Evolutionary conservation across 2,797 vertebrate genomes (phyloP), one percentile per base, ranked within the genome.

Genomic region (Thunnus albacares): DNA sequence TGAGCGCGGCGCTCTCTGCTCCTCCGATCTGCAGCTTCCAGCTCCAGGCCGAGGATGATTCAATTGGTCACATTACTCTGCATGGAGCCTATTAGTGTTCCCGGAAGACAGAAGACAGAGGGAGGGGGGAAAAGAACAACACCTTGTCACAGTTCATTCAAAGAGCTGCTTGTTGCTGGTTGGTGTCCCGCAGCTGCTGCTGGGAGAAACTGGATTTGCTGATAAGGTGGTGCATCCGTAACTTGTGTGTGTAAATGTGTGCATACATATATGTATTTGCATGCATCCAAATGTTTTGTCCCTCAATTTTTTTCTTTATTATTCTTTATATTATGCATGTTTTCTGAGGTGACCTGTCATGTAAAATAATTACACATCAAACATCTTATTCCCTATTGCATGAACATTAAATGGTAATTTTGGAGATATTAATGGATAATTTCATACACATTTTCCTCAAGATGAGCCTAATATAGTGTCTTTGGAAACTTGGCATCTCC

Each of bases 11-110:
- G 51, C 82, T 71, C 82, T 88, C 68, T 77, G 81, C 86, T 82
- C 71, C 85, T 88, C 83, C 70, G 89, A 89, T 92, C 90, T 93
- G 86, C 87, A 91, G 94, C 94, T 74, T 88, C 75, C 84, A 91
- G 89, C 87, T 96, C 93, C 89, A 68, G 77, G 91, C 89, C 94
- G 92, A 96, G 90, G 95, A 93, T 97, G 96, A 97, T 97, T 95
- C 95, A 95, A 96, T 97, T 97, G 97, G 97, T 98, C 97, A 96
- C 95, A 97, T 97, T 95, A 95, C 95, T 95, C 97, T 97, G 96
- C 96, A 96, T 97, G 97, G 95, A 96, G 97, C 97, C 71, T 96
- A 97, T 98, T 97, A 97, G 93, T 91, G 92, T 92, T 93, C 92
- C 93, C 91, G 85, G 86, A 93, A 92, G 92, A 90, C 87, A 81